Percentiles rank a stretch among this genome's conserved stretches.
phyloP scores from a whole-genome alignment of 2,888 invertebrate species.

The Eupeodes luniger region DNA sequence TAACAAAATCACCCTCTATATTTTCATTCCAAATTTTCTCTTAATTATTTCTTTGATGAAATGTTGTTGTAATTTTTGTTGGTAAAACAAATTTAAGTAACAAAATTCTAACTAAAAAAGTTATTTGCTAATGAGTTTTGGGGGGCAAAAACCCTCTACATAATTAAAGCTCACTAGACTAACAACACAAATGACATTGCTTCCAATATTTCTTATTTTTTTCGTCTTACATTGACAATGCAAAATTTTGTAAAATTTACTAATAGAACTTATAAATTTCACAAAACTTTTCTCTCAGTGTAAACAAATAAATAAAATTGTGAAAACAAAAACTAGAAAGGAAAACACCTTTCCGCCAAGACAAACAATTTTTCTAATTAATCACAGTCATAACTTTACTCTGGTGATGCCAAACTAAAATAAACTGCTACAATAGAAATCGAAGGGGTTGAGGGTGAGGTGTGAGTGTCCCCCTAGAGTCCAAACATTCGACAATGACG shows the following conservation, averaged over 20 bases:
- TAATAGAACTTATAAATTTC: neutral
- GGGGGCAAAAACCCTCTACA: neutral
- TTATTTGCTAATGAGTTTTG: neutral
- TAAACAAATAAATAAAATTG: neutral
- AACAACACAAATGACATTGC: no score
- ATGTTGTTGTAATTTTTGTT: no score
- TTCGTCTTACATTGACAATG: no score
- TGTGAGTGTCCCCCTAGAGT: neutral
- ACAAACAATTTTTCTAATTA: slow-evolving; percentile 65
- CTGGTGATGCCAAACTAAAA: neutral
- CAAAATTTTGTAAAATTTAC: no score
- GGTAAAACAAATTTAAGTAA: no score
- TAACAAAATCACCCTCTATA: no score
- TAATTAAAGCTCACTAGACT: neutral
- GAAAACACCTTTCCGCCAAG: slow-evolving; percentile 49
- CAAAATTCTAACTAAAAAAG: neutral
- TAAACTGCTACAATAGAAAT: neutral
- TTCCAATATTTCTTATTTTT: no score
- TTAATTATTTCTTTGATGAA: no score
- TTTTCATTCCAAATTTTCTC: no score
- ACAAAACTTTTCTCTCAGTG: neutral
- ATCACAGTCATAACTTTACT: slow-evolving; percentile 47
- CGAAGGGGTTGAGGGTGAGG: no score
- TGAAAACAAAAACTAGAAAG: neutral
- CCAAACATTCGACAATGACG: neutral